Percentiles rank a stretch among this genome's conserved stretches.
Conservation (phyloP, 2,797 vertebrate genomes). For the Melanotaenia pygmaea region DNA sequence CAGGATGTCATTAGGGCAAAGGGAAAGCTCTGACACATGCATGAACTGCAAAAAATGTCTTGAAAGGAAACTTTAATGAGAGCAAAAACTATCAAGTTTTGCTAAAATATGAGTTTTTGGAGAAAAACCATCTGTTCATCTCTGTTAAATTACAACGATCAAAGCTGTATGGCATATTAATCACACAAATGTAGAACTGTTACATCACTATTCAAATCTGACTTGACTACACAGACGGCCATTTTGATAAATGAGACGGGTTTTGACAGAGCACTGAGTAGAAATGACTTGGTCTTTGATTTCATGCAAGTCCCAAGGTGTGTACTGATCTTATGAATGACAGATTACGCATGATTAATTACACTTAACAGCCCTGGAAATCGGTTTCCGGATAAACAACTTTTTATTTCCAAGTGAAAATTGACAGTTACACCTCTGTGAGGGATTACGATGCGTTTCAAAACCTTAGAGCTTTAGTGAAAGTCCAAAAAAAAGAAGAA, state of each 20-base stretch:
- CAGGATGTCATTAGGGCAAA: slow-evolving; percentile 33
- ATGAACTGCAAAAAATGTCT: not conserved
- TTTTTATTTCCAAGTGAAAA: not conserved
- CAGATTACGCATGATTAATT: not conserved
- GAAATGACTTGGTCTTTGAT: slow-evolving; percentile 14
- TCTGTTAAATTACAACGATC: not conserved
- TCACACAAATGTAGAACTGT: slow-evolving; percentile 46
- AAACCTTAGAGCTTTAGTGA: slow-evolving; percentile 39
- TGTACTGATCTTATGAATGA: not conserved
- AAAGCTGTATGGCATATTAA: slow-evolving; percentile 1
- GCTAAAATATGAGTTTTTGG: not conserved
- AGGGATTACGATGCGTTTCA: slow-evolving; percentile 7
- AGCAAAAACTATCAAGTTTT: not conserved
- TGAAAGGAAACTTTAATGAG: slow-evolving; percentile 15
- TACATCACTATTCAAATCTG: slow-evolving; percentile 59
- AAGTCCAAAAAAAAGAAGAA: slow-evolving; percentile 21
- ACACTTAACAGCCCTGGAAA: not conserved
- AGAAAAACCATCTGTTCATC: not conserved
- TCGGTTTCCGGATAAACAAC: not conserved
- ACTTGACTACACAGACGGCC: slow-evolving; percentile 60
- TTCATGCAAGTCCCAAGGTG: not conserved
- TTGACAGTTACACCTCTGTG: slow-evolving; percentile 15
- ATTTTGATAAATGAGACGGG: slow-evolving; percentile 72
- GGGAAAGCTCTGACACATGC: slow-evolving; percentile 10
- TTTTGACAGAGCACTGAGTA: slow-evolving; percentile 44